Conservation (phyloP, 2,888 invertebrate genomes). For the Dicycla oo region DNA sequence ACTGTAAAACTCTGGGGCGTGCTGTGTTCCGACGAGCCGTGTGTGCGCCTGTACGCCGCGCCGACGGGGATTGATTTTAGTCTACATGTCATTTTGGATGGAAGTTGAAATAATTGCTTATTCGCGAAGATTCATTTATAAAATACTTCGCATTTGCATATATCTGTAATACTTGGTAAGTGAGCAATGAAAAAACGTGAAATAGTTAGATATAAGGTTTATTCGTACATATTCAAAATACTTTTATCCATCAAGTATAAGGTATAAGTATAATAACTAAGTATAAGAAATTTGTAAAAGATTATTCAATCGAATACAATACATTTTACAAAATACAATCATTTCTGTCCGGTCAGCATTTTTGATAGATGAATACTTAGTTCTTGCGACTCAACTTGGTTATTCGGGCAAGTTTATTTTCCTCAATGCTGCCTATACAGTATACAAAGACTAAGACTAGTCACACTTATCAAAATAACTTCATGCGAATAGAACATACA, state of each 20-base stretch:
- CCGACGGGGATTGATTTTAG: not conserved
- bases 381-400: slow-evolving; percentile 9
- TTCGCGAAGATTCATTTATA: not conserved
- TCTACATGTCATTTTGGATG: not conserved
- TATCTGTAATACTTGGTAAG: not conserved
- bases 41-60: no score
- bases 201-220: slow-evolving; percentile 4
- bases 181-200: slow-evolving; percentile 27
- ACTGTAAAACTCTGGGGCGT: not conserved
- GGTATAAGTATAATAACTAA: slow-evolving; percentile 42
- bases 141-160: slow-evolving; percentile 1
- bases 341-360: slow-evolving; percentile 30
- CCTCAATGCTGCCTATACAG: slow-evolving; percentile 31
- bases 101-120: not conserved
- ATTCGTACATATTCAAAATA: slow-evolving; percentile 19
- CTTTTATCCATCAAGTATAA: slow-evolving; percentile 39
- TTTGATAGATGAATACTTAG: not conserved
- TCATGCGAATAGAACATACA: slow-evolving; percentile 24
- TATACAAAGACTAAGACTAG: slow-evolving; percentile 32
- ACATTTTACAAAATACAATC: slow-evolving; percentile 32
- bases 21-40: slow-evolving; percentile 8
- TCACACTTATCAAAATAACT: slow-evolving; percentile 29
- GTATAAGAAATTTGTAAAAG: slow-evolving; percentile 32
- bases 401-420: not conserved
- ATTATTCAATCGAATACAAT: slow-evolving; percentile 17